Percentiles rank a stretch among this genome's conserved stretches.
Conservation (phyloP, 2,888 invertebrate species). For the Lutraria lutraria region DNA sequence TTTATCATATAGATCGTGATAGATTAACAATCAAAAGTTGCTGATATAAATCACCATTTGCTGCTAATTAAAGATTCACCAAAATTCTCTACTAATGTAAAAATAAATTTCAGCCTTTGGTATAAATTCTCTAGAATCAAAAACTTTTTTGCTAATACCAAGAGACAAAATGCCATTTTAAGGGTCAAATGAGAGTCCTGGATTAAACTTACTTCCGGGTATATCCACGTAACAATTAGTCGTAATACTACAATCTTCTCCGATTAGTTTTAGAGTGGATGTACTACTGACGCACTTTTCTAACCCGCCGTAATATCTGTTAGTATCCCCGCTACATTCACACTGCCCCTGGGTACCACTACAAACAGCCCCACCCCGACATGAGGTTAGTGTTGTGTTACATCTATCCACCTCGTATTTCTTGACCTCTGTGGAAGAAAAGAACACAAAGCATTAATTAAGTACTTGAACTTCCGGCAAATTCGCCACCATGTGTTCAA, state of each 20-base stretch:
- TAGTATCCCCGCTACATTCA: conserved; percentile 5
- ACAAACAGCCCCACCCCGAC: conserved; percentile 25
- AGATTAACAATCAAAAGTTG: too few relatives aligned
- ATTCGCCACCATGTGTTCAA: too few relatives aligned
- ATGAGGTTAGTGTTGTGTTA: conserved; percentile 24
- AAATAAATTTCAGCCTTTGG: too few relatives aligned
- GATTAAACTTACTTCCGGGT: conserved; percentile 24
- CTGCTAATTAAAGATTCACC: too few relatives aligned
- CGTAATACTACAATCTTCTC: conserved; percentile 14
- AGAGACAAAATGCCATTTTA: too few relatives aligned
- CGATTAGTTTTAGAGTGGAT: background rate
- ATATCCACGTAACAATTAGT: conserved; percentile 24
- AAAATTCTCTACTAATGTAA: too few relatives aligned
- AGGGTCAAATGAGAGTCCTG: too few relatives aligned
- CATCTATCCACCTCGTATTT: conserved; percentile 34
- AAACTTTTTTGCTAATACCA: too few relatives aligned
- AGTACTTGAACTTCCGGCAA: background rate
- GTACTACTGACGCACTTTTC: conserved; percentile 16
- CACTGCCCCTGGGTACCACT: conserved; percentile 29
- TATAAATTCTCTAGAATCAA: too few relatives aligned
- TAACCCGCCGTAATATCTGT: background rate
- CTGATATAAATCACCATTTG: too few relatives aligned
- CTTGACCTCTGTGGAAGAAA: conserved; percentile 27
- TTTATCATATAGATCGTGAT: too few relatives aligned
- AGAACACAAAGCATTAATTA: background rate